Conservation (phyloP, 2,113 vertebrate genomes). For the Apodemus sylvaticus region DNA sequence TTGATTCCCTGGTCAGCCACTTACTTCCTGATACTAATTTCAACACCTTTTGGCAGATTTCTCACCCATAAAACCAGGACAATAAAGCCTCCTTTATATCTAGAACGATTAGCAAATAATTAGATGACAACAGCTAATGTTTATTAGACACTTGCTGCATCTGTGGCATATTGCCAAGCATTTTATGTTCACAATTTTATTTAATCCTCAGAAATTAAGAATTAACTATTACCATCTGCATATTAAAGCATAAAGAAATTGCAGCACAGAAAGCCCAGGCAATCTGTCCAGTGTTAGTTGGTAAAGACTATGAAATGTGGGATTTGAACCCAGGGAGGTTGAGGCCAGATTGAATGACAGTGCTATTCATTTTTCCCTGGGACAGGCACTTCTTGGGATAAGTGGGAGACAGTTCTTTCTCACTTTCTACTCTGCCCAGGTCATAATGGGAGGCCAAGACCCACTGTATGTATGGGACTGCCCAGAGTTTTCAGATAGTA, state of each 20-base stretch:
- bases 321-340: neutral
- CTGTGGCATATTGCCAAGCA: neutral
- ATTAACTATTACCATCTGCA: neutral
- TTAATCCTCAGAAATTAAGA: conserved; percentile 34
- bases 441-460: neutral
- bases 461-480: neutral
- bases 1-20: neutral
- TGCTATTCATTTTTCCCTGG: neutral
- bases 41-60: conserved; percentile 31
- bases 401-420: neutral
- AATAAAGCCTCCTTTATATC: conserved; percentile 6
- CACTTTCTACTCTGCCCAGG: neutral
- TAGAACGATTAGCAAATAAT: conserved; percentile 33
- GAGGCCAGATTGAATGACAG: neutral
- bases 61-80: neutral
- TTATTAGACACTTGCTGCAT: conserved; percentile 9
- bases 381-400: neutral
- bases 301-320: neutral
- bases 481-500: neutral
- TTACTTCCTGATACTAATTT: neutral
- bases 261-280: neutral
- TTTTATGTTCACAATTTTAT: neutral
- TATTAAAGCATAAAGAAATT: neutral
- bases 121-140: neutral
- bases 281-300: neutral